Base-by-base conservation (phyloP, 2,888 invertebrate genomes). In the Dysmachus trigonus region DNA sequence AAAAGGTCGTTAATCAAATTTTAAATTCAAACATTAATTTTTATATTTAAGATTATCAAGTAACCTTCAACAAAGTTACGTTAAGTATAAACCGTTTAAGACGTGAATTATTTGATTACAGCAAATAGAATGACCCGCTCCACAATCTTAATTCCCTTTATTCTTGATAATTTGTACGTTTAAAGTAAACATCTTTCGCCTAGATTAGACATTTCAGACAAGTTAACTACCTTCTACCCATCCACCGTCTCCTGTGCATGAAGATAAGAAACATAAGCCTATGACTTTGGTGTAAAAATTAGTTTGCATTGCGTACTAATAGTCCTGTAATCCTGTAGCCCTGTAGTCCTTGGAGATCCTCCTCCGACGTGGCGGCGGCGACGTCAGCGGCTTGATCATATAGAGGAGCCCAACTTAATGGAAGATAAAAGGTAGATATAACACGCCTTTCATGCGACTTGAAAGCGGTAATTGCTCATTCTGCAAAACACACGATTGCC, bases 381-480 rank as follows among this genome's bases (percentile, higher is more conserved):
- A n/a, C n/a, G n/a, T n/a, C n/a, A n/a, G n/a, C 62, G 62, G 27
- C 62, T 15, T n/a, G n/a, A n/a, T n/a, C 27, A 62, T 27, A 8
- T 8, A 62, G 27, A 62, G 62, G 62, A 62, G 38, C 22, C 35
- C n/a, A 10, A 22, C 18, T 76, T 22, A 77, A 77, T 77, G 13
- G 27, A 30, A 77, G 77, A 77, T 77, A 47, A 77, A 77, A 77
- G 15, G 27, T 47, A 77, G 47, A 47, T 77, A 77, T 77, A 77
- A 77, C 77, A 77, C 77, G 47, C 47, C 77, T 77, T 77, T 77
- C 47, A 77, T 41, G 47, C 27, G 22, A 77, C 47, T 41, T 47
- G 47, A 77, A 47, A 38, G 27, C 77, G 18, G 77, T 77, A 77
- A 77, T 41, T 77, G 77, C 77, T 27, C 47, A 15, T 41, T 27